Conservation (phyloP, 1,140 invertebrate genomes). For the Lordiphosa clarofinis region DNA sequence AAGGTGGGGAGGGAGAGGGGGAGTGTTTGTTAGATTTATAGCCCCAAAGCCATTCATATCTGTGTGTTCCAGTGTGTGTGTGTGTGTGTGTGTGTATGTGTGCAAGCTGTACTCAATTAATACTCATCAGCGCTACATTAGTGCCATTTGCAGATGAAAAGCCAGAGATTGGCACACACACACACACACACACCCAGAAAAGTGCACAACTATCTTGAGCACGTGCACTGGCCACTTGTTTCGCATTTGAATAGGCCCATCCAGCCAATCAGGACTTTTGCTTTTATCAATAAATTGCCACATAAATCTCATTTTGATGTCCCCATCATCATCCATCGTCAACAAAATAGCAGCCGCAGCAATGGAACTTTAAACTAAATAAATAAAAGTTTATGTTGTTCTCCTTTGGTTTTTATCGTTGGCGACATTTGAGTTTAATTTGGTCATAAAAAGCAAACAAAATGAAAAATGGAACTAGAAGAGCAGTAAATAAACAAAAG, state of each 20-base stretch:
- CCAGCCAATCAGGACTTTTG: slow-evolving; percentile 42
- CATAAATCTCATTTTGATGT: slow-evolving; percentile 47
- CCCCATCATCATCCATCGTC: slow-evolving; percentile 20
- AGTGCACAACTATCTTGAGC: slow-evolving; percentile 46
- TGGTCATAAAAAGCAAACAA: slow-evolving; percentile 51
- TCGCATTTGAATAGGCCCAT: slow-evolving; percentile 11
- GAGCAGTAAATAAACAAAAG: slow-evolving; percentile 31
- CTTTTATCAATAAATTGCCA: slow-evolving; percentile 49
- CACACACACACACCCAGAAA: slow-evolving; percentile 23
- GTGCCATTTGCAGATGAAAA: slow-evolving; percentile 57
- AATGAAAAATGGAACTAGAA: background rate
- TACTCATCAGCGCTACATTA: slow-evolving; percentile 76
- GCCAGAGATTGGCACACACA: slow-evolving; percentile 19
- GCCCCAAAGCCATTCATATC: slow-evolving; percentile 35
- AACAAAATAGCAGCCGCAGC: background rate
- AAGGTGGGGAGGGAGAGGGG: slow-evolving; percentile 1
- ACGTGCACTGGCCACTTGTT: slow-evolving; percentile 59
- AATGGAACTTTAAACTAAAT: slow-evolving; percentile 45
- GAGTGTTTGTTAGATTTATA: slow-evolving; percentile 65
- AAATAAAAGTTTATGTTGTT: slow-evolving; percentile 36
- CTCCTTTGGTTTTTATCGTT: slow-evolving; percentile 3
- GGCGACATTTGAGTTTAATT: slow-evolving; percentile 61
- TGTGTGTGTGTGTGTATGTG: slow-evolving; percentile 17
- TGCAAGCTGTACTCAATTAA: slow-evolving; percentile 69
- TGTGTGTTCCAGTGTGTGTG: slow-evolving; percentile 3